Evolutionary conservation across 2,113 vertebrate genomes (phyloP).

Genomic region (Danionella cerebrum): DNA sequence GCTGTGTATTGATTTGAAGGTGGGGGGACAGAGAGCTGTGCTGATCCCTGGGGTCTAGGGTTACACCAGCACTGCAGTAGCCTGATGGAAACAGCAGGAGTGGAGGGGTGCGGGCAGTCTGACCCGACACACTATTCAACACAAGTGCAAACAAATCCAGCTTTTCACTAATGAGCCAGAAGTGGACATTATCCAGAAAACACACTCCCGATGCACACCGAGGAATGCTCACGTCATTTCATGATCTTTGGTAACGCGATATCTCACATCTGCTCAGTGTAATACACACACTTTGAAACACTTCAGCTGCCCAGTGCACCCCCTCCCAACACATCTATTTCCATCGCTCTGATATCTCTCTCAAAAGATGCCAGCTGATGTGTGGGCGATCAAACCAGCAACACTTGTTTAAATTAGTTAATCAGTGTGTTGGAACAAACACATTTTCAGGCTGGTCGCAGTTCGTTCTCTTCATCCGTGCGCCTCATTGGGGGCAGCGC

Average conservation of each 20-base stretch:
- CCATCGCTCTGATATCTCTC: slow-evolving; percentile 12
- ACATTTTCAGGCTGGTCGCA: slow-evolving; percentile 51
- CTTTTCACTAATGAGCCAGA: no score
- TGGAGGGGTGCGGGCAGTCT: slow-evolving; percentile 20
- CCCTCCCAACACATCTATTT: slow-evolving; percentile 7
- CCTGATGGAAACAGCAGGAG: slow-evolving; percentile 53
- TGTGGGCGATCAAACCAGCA: slow-evolving; percentile 20
- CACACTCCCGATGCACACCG: slow-evolving; percentile 8
- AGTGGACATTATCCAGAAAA: no score
- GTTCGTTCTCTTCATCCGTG: slow-evolving; percentile 63
- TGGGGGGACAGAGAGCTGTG: slow-evolving; percentile 41
- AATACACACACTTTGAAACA: neutral
- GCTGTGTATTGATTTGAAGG: slow-evolving; percentile 60
- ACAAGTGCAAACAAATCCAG: neutral
- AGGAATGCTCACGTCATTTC: neutral
- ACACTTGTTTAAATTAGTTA: slow-evolving; percentile 44
- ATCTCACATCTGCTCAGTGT: slow-evolving; percentile 2
- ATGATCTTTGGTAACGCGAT: slow-evolving; percentile 1
- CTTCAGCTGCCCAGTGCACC: neutral
- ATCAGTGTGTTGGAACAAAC: slow-evolving; percentile 42
- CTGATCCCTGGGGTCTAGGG: slow-evolving; percentile 49
- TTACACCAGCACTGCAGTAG: slow-evolving; percentile 52
- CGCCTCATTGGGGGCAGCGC: slow-evolving; percentile 54
- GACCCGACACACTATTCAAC: neutral
- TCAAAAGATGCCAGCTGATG: slow-evolving; percentile 4